Conservation (phyloP, 2,797 vertebrate species). For the Dendrocincla tyrannina region DNA sequence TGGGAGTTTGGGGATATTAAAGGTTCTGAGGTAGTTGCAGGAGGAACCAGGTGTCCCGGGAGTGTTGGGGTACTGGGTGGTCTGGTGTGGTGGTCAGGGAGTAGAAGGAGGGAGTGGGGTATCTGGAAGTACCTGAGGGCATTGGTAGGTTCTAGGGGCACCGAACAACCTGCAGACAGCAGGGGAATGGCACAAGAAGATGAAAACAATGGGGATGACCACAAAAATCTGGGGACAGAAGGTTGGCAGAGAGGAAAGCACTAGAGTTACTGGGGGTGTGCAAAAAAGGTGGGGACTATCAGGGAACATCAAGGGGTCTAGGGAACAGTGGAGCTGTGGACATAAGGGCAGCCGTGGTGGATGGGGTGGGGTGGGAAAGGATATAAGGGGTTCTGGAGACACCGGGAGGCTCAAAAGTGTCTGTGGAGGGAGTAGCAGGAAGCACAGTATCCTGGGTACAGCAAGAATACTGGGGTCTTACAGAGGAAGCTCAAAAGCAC, state of each 20-base stretch:
- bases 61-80: not conserved
- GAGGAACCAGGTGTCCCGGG: fast-evolving
- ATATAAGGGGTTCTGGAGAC: too few species aligned
- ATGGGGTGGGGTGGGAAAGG: not conserved
- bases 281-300: not conserved
- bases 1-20: not conserved
- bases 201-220: not conserved
- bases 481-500: not conserved
- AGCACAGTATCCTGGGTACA: not conserved
- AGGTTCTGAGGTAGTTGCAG: not conserved
- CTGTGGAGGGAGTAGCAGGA: not conserved
- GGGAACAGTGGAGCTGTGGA: not conserved
- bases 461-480: not conserved
- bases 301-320: not conserved
- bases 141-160: not conserved
- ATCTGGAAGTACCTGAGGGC: not conserved
- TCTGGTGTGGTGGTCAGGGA: not conserved
- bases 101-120: not conserved
- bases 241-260: fast-evolving
- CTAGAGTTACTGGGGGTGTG: not conserved
- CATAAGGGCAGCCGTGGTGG: not conserved
- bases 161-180: not conserved
- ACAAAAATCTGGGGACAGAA: not conserved
- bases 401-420: not conserved
- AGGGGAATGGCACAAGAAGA: not conserved